Conservation (phyloP, 2,797 vertebrate genomes). For the Okamejei kenojei region DNA sequence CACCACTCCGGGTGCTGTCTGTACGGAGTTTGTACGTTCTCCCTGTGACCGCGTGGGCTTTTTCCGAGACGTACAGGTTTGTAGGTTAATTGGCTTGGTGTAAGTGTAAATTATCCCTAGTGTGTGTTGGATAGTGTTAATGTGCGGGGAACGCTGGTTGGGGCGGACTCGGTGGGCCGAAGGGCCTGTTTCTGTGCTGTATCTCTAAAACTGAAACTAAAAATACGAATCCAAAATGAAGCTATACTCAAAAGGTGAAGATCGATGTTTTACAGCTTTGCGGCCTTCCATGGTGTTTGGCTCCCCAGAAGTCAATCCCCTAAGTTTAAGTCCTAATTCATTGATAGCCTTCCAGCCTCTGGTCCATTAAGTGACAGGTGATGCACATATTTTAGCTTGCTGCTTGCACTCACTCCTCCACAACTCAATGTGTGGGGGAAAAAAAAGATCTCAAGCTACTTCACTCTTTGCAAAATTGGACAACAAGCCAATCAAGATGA, state of each 20-base stretch:
- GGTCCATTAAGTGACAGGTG: too few species aligned
- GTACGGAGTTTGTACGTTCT: too few species aligned
- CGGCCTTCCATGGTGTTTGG: constrained; percentile 40
- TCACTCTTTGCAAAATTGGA: not conserved
- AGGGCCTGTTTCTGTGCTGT: too few species aligned
- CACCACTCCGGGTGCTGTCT: too few species aligned
- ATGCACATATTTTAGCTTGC: not conserved
- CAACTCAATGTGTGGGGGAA: not conserved
- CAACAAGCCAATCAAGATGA: not conserved
- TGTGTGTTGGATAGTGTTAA: too few species aligned
- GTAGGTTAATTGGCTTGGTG: too few species aligned
- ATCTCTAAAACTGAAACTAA: too few species aligned
- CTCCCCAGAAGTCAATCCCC: not conserved
- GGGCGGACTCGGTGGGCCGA: too few species aligned
- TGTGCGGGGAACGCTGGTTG: too few species aligned
- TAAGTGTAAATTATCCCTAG: too few species aligned
- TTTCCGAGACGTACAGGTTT: too few species aligned
- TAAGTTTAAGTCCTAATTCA: not conserved
- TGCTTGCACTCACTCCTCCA: not conserved
- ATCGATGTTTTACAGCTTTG: not conserved
- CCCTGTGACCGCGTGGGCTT: too few species aligned
- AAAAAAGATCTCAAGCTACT: not conserved
- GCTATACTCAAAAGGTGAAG: not conserved
- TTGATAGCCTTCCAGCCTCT: not conserved
- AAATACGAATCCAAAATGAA: not conserved